Base-by-base conservation (phyloP, 2,797 vertebrate species). In the Pantherophis vulpinus region DNA sequence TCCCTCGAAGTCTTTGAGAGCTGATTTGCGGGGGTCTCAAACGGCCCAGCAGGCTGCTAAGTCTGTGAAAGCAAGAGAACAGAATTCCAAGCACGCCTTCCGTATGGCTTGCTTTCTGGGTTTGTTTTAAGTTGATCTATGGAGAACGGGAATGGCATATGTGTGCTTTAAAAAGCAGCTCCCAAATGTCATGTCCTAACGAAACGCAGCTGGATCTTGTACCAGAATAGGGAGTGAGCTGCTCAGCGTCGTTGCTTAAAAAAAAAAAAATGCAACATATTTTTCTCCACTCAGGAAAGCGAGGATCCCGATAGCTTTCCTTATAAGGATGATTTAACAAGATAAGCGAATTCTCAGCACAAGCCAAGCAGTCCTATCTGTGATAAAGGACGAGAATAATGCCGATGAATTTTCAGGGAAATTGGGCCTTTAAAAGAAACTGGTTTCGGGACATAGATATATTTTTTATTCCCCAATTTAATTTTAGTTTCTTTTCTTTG, bases 151-250 rank as follows among this genome's bases (percentile, higher is more conserved):
- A 60, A 83, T 63, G 93, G 93, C 93, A 91, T 92, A 90, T 88
- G 92, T 79, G 94, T 79, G 89, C 91, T 86, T 90, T 90, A 92
- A 86, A 91, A 86, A 90, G 92, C 93, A 88, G 59, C 88, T 92
- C 70, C 91, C 89, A 94, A 93, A 90, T 90, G 88, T 87, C 92
- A 79, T 47, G 83, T 87, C 60, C 1, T 0, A 27, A 29, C 47
- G 70, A 87, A 91, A 90, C 8, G 4, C 23, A n/a, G 55, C 90
- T 91, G 93, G 87, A 91, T 51, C 2, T 0, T 8, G 27, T 0
- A 12, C 8, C 87, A 79, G 92, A 91, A 16, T 2, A 13, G 8
- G 9, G n/a, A 2, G 29, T 0, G 0, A 59, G 14, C 20, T 0
- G 16, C 47, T 88, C 86, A 61, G 93, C 89, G 55, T 3, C 27